A percentile compares a stretch with the other conserved stretches of the same genome.
Conservation (phyloP, 1,140 invertebrate genomes). For the Euborellia annulipes region DNA sequence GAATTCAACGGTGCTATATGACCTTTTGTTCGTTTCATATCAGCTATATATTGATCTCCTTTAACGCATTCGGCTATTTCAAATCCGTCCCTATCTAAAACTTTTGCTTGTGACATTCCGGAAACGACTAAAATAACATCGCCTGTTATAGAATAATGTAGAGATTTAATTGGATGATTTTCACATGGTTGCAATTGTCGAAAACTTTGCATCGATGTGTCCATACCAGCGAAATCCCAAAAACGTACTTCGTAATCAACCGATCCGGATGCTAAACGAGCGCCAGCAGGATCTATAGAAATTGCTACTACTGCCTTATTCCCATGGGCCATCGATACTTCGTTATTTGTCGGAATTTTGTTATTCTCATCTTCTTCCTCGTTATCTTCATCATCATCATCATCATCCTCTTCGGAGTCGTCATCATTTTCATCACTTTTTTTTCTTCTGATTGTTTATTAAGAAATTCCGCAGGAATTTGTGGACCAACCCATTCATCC, state of each 20-base stretch:
- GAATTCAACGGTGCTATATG: conserved; percentile 83
- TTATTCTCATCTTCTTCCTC: conserved; percentile 35
- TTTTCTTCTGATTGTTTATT: conserved; percentile 12
- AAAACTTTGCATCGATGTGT: conserved; percentile 75
- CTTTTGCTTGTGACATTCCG: conserved; percentile 83
- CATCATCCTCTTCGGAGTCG: conserved; percentile 16
- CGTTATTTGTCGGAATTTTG: conserved; percentile 61
- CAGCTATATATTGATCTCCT: conserved; percentile 91
- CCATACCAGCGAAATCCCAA: conserved; percentile 98
- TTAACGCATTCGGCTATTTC: conserved; percentile 91
- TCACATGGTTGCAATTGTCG: conserved; percentile 83
- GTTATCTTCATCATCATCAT: conserved; percentile 33
- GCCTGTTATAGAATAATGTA: conserved; percentile 87
- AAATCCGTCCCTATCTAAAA: conserved; percentile 90
- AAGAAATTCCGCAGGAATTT: conserved; percentile 27
- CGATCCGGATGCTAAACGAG: conserved; percentile 79
- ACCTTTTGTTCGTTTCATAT: conserved; percentile 89
- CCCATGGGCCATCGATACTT: conserved; percentile 74
- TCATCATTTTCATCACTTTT: too few relatives aligned
- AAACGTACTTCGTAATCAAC: conserved; percentile 91
- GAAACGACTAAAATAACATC: conserved; percentile 87
- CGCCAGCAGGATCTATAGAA: conserved; percentile 83
- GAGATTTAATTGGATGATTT: conserved; percentile 78
- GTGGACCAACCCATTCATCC: conserved; percentile 41
- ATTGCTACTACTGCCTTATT: conserved; percentile 73